Evolutionary conservation across 1,140 invertebrate species (phyloP).

Genomic region (Anoplophora glabripennis): DNA sequence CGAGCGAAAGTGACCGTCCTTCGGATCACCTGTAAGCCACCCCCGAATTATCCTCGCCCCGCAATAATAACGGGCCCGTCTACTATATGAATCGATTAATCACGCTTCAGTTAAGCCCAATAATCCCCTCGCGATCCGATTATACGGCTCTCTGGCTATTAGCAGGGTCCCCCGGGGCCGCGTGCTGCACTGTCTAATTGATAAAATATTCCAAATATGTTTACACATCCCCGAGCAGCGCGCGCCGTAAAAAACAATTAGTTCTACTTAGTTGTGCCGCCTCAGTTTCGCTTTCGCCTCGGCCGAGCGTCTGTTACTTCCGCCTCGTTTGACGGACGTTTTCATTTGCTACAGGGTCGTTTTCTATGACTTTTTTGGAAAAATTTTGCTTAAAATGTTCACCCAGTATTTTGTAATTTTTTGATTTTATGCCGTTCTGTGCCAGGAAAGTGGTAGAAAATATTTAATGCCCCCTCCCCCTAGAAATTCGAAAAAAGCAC

Average conservation of each 20-base stretch:
- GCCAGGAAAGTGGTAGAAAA: too few relatives aligned
- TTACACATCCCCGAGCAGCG: conserved; percentile 23
- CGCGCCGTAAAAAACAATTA: conserved; percentile 15
- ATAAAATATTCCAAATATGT: conserved; percentile 41
- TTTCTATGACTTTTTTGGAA: too few relatives aligned
- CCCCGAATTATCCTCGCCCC: conserved; percentile 39
- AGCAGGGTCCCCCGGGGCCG: conserved; percentile 15
- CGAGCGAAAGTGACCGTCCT: too few relatives aligned
- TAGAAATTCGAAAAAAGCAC: too few relatives aligned
- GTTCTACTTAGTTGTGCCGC: conserved; percentile 19
- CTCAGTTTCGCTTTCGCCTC: conserved; percentile 19
- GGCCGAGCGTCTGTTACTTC: conserved; percentile 2
- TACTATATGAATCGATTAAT: conserved; percentile 45
- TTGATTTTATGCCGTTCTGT: too few relatives aligned
- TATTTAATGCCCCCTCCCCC: too few relatives aligned
- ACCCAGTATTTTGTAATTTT: too few relatives aligned
- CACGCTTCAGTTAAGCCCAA: conserved; percentile 39
- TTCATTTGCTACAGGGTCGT: not conserved
- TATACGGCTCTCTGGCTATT: conserved; percentile 34
- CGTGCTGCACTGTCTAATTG: conserved; percentile 33
- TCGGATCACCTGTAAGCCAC: conserved; percentile 36
- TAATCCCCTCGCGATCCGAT: conserved; percentile 42
- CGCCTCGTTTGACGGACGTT: not conserved
- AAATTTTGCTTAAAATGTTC: too few relatives aligned
- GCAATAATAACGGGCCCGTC: conserved; percentile 38